Evolutionary conservation across 2,113 vertebrate genomes (phyloP).

Genomic region (Forbesichthys papilliferus): DNA sequence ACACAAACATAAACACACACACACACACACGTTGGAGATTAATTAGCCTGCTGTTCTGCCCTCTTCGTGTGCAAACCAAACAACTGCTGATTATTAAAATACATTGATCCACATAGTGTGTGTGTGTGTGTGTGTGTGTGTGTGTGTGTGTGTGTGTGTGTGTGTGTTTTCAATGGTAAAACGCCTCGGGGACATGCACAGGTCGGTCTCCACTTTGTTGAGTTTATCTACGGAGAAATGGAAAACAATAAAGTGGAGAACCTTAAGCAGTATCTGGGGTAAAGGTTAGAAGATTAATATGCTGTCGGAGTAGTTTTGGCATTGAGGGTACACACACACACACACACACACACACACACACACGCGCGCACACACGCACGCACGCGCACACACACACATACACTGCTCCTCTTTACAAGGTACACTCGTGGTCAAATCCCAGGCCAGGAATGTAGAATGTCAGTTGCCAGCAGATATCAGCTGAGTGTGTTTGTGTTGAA

Average conservation of each 20-base stretch:
- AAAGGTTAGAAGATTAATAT: conserved; percentile 40
- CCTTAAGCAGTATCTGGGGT: conserved; percentile 27
- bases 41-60: no score
- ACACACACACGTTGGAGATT: no score
- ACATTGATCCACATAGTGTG: no score
- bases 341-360: no score
- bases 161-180: conserved; percentile 40
- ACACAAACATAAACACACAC: background rate
- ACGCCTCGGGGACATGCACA: conserved; percentile 30
- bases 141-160: no score
- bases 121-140: no score
- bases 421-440: conserved; percentile 31
- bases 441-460: conserved; percentile 29
- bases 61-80: no score
- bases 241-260: conserved; percentile 46
- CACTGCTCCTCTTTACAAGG: conserved; percentile 7
- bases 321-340: background rate
- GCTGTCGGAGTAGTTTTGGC: conserved; percentile 32
- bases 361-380: no score
- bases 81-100: no score
- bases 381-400: background rate
- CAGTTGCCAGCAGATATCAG: background rate
- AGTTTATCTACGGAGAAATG: conserved; percentile 43
- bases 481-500: no score
- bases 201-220: conserved; percentile 19